Evolutionary conservation across 2,888 invertebrate species (phyloP), one percentile per base, ranked within the genome.

Genomic region (Nematopogon swammerdamellus): DNA sequence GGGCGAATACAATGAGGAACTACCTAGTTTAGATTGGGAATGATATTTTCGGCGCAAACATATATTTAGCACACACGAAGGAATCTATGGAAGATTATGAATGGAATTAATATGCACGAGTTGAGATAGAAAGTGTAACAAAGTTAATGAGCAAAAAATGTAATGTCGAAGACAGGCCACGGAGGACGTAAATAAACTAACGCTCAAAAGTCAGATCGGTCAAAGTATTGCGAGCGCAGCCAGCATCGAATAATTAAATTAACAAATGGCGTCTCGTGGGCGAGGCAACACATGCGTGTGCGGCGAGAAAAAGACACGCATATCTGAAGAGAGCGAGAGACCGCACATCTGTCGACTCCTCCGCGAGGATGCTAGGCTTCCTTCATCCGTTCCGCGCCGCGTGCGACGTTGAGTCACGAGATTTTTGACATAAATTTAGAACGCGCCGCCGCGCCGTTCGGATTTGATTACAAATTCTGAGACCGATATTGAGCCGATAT

Each of bases 211-310:
- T n/a, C n/a, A 25, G 25, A 25, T 25, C 25, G 25, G 25, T 25
- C 8, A 8, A 25, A 25, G 25, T 8, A 25, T 25, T 8, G 4
- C 25, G 25, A 4, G 4, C 25, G 25, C 25, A 36, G 14, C 36
- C 19, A 45, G 16, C 19, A 5, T 45, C 19, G 2, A 14, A 19
- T 70, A 68, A 71, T 70, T 70, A 64, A 72, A 74, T 72, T 72
- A 73, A 68, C 72, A 70, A 64, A 68, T 67, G 68, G 67, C 64
- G 65, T 60, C 57, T 64, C 60, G 63, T 66, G 63, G 64, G 60
- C 54, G 59, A 62, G 60, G 61, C 60, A 61, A 62, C 62, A 64
- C 57, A 62, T 45, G 49, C 47, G 56, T 59, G 60, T 60, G 62
- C 61, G 60, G 60, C 51, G 57, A 61, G 62, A 53, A 54, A 63